These are phyloP conservation scores for Macrosteles quadrilineatus DNA, from an alignment of 1,140 invertebrate genomes.

Conservation along the genomic window DNA sequence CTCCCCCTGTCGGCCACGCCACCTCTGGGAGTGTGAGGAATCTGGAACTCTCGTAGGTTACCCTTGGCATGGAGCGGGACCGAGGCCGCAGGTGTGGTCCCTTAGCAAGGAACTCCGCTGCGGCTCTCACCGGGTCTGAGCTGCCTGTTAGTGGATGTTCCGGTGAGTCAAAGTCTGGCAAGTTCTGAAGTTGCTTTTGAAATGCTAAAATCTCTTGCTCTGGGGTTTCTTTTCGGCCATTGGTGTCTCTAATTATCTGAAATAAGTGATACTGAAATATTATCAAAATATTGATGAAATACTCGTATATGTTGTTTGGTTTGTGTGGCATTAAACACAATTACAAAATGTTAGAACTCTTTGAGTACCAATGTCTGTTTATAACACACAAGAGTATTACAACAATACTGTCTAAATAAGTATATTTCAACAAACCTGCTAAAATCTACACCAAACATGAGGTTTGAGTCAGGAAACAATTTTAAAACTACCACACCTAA, in stretches of 20 bases:
- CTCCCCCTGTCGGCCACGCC: constrained; percentile 36
- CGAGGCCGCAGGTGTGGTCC: constrained; percentile 49
- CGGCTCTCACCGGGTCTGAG: constrained; percentile 37
- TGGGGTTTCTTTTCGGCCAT: constrained; percentile 45
- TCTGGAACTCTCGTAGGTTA: constrained; percentile 51
- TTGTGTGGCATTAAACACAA: too few species aligned
- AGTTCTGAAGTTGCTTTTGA: constrained; percentile 57
- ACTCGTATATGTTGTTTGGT: too few species aligned
- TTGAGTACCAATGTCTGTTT: too few species aligned
- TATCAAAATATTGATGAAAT: background rate
- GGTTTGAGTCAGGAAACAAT: too few species aligned
- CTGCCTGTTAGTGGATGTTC: constrained; percentile 40
- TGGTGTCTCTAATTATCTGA: constrained; percentile 15
- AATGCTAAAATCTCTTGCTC: constrained; percentile 57
- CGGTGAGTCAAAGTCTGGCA: constrained; percentile 53
- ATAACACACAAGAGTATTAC: too few species aligned
- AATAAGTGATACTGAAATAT: background rate
- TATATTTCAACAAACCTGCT: too few species aligned
- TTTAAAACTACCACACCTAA: too few species aligned
- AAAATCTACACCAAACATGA: too few species aligned
- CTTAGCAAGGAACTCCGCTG: constrained; percentile 45
- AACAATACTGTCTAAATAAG: too few species aligned
- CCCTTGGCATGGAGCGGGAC: constrained; percentile 55
- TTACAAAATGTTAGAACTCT: too few species aligned
- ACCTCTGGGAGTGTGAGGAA: constrained; percentile 49